Percentiles rank a stretch among this genome's conserved stretches.
Evolutionary conservation across 2,797 vertebrate species (phyloP).

Genomic region (Coreius guichenoti): DNA sequence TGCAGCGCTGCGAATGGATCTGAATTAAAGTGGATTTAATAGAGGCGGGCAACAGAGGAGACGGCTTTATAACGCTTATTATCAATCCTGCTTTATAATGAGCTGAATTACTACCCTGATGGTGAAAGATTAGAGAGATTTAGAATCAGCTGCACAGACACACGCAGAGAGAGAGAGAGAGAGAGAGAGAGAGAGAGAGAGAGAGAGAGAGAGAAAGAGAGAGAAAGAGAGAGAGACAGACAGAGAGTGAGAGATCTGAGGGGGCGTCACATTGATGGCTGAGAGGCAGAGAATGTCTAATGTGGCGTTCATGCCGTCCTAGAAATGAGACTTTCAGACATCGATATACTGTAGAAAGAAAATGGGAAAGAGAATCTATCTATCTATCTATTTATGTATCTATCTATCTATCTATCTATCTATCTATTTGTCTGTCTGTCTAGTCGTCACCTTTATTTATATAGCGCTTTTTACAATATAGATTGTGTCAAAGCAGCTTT

Average conservation of each 20-base stretch:
- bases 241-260: not conserved
- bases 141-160: constrained; percentile 65
- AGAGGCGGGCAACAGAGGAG: constrained; percentile 61
- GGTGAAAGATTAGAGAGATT: constrained; percentile 77
- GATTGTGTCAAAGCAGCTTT: too few relatives aligned
- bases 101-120: constrained; percentile 78
- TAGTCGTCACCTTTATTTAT: too few relatives aligned
- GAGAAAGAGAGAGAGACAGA: not conserved
- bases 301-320: not conserved
- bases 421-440: not conserved
- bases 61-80: constrained; percentile 74
- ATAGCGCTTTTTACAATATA: too few relatives aligned
- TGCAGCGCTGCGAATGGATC: constrained; percentile 51
- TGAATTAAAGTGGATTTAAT: constrained; percentile 74
- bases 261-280: constrained; percentile 1
- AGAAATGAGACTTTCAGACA: not conserved
- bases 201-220: not conserved
- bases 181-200: not conserved
- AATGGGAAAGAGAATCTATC: not conserved
- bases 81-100: constrained; percentile 74
- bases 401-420: not conserved
- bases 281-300: not conserved
- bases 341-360: not conserved
- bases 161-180: constrained; percentile 11
- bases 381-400: not conserved